Base-by-base conservation (phyloP, 2,797 vertebrate genomes). In the Mormyrus proboscirostris region DNA sequence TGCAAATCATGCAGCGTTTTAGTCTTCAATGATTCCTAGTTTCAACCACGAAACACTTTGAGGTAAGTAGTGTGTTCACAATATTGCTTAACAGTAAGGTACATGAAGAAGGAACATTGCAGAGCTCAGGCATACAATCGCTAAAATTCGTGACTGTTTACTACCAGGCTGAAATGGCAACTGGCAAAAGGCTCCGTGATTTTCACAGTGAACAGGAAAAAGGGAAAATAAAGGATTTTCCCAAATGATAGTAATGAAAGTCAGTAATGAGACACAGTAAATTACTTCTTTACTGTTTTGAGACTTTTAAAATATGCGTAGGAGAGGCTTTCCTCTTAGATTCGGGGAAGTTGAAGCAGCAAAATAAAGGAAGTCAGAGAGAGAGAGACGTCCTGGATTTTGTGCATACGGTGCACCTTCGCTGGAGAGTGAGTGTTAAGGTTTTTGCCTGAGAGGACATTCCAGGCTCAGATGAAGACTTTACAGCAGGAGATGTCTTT, bases 341-440 rank as follows among this genome's bases (percentile, higher is more conserved):
- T 57, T 87, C 29, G 38, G 51, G 51, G 29, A 87, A 59, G 85
- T 59, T 87, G 12, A 59, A 87, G 41, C 29, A 44, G 33, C 14
- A 41, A 41, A 87, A 57, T 87, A 87, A 87, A 59, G 22, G 85
- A 87, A 41, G 53, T 41, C 6, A 29, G 33, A 38, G 33, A 87
- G 53, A 29, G 33, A 57, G 53, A 85, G 51, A 84, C n/a, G 79
- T 44, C 44, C 53, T 87, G 51, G 85, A 87, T 41, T 87, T 87
- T 87, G 38, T 88, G 59, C 86, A 57, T 41, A 57, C 16, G 19
- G 38, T 44, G 86, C 57, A 88, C 86, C 86, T 88, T 88, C 2
- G 2, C 44, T 29, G 62, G 33, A 62, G 38, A n/a, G 12, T 65
- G 62, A 69, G 33, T 87, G 55, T 33, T 55, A 33, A 50, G 50